Evolutionary conservation across 2,888 invertebrate genomes (phyloP).

Genomic region (Sympetrum striolatum): DNA sequence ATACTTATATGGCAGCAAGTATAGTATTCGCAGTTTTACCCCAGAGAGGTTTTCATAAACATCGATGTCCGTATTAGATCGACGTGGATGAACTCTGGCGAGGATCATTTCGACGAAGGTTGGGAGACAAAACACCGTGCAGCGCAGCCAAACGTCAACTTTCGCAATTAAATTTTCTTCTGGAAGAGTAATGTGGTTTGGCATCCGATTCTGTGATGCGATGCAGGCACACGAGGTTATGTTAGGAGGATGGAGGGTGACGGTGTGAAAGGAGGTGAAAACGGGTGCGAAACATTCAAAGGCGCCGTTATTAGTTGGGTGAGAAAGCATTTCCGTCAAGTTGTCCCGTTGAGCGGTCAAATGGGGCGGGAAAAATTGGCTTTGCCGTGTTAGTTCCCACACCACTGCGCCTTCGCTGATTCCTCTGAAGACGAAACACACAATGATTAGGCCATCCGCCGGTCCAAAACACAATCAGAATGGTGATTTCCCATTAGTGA

Average conservation of each 20-base stretch:
- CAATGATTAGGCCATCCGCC: not conserved
- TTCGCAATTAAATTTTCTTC: not conserved
- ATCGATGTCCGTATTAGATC: not conserved
- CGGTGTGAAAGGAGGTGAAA: not conserved
- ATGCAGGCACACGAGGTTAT: not conserved
- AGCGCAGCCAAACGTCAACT: not conserved
- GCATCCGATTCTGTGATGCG: not conserved
- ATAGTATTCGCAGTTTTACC: too few species aligned
- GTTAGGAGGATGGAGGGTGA: not conserved
- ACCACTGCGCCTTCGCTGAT: not conserved
- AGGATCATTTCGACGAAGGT: not conserved
- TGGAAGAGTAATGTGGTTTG: not conserved
- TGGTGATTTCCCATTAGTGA: not conserved
- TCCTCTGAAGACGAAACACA: not conserved
- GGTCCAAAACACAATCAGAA: not conserved
- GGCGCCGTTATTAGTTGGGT: not conserved
- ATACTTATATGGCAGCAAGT: too few species aligned
- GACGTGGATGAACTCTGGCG: not conserved
- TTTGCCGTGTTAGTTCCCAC: not conserved
- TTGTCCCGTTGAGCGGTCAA: not conserved
- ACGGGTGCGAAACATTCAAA: not conserved
- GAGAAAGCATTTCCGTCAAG: not conserved
- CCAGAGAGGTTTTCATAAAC: too few species aligned
- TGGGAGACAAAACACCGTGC: not conserved
- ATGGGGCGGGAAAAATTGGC: not conserved